Conservation (phyloP, 2,113 vertebrate genomes). For the Passer montanus region DNA sequence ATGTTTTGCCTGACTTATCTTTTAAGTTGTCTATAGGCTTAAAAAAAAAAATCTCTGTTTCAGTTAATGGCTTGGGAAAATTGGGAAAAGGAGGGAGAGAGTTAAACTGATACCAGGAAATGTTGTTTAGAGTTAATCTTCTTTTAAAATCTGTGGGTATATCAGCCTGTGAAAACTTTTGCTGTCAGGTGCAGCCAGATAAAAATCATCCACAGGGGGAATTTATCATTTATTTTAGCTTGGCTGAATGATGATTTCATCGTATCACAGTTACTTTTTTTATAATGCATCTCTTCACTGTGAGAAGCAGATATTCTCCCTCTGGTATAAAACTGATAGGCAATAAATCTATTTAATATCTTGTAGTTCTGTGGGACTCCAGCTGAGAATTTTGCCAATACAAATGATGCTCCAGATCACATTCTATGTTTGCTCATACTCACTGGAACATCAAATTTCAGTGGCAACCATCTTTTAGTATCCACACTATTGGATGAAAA, state of each 20-base stretch:
- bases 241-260: constrained; percentile 50
- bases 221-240: constrained; percentile 61
- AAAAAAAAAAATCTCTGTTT: background rate
- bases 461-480: constrained; percentile 44
- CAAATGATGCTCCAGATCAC: constrained; percentile 54
- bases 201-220: constrained; percentile 47
- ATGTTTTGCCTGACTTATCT: background rate
- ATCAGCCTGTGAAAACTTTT: constrained; percentile 13
- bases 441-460: constrained; percentile 60
- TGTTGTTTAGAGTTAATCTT: background rate
- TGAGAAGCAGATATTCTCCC: constrained; percentile 56
- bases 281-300: constrained; percentile 51
- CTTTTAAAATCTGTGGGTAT: background rate
- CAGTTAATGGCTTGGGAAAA: background rate
- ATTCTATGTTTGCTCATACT: constrained; percentile 51
- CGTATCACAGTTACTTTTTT: constrained; percentile 41
- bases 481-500: constrained; percentile 6
- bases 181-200: constrained; percentile 12
- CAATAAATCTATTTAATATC: constrained; percentile 71
- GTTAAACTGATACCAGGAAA: background rate
- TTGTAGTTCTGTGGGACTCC: constrained; percentile 51
- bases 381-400: constrained; percentile 49
- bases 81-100: background rate
- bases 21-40: background rate
- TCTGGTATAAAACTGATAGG: constrained; percentile 65